phyloP scores from a whole-genome alignment of 2,113 vertebrate genomes.

The Sapayoa aenigma region DNA sequence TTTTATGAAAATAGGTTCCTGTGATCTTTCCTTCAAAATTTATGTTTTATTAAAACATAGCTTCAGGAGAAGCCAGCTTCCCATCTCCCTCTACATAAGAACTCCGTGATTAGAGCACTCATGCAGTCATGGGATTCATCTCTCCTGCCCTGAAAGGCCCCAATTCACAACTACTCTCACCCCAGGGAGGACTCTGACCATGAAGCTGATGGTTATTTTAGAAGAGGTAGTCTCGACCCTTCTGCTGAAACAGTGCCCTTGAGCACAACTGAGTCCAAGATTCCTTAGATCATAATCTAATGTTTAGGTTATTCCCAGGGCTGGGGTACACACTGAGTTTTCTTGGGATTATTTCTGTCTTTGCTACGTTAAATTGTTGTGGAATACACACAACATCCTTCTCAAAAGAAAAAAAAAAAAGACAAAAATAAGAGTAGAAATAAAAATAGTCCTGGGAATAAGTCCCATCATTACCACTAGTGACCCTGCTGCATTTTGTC shows the following conservation, averaged over 20 bases:
- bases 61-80: slow-evolving; percentile 55
- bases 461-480: neutral
- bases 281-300: slow-evolving; percentile 56
- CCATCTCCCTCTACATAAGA: slow-evolving; percentile 31
- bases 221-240: slow-evolving; percentile 42
- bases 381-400: neutral
- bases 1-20: slow-evolving; percentile 62
- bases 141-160: slow-evolving; percentile 42
- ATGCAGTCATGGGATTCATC: slow-evolving; percentile 44
- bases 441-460: neutral
- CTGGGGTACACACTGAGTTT: neutral
- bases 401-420: neutral
- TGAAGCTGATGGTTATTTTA: slow-evolving; percentile 22
- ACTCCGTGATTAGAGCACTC: slow-evolving; percentile 48
- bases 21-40: slow-evolving; percentile 65
- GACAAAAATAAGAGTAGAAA: neutral
- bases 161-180: slow-evolving; percentile 32
- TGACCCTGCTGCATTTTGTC: neutral
- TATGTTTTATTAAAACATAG: slow-evolving; percentile 69
- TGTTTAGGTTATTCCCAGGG: slow-evolving; percentile 44
- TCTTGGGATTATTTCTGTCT: neutral
- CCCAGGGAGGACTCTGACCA: slow-evolving; percentile 33
- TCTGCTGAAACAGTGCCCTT: slow-evolving; percentile 56
- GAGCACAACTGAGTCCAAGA: slow-evolving; percentile 43
- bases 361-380: neutral